A percentile compares a stretch with the other conserved stretches of the same genome.
Conservation (phyloP, 2,113 vertebrate species). For the Anarhynchus alexandrinus region DNA sequence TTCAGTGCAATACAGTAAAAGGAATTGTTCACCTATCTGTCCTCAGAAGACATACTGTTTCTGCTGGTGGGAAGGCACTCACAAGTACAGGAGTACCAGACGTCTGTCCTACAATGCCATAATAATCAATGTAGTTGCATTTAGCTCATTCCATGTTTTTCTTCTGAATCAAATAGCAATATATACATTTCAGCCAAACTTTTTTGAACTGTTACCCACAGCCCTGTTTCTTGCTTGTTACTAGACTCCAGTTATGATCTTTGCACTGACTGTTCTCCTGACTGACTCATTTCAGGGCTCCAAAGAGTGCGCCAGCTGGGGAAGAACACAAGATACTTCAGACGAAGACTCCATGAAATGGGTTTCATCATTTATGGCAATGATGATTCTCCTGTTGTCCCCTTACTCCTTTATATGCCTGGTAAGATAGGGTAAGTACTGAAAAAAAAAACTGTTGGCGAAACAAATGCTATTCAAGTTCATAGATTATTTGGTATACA, state of each 20-base stretch:
- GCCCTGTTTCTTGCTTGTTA: not conserved
- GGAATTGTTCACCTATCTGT: not conserved
- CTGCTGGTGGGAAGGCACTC: not conserved
- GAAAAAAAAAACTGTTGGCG: not conserved
- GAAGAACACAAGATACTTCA: slow-evolving; percentile 89
- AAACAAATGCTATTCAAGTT: not conserved
- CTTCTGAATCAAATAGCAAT: not conserved
- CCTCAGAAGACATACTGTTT: not conserved
- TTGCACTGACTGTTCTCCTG: slow-evolving; percentile 6
- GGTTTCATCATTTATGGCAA: slow-evolving; percentile 94
- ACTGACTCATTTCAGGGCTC: slow-evolving; percentile 74
- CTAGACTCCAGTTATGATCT: not conserved
- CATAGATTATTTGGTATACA: not conserved
- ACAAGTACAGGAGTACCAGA: not conserved
- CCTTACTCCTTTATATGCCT: slow-evolving; percentile 90
- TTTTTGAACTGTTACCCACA: not conserved
- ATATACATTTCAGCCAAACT: not conserved
- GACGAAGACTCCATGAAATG: slow-evolving; percentile 82
- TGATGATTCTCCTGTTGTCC: slow-evolving; percentile 87
- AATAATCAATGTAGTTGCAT: not conserved
- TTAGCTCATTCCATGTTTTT: not conserved
- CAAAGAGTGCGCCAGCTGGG: slow-evolving; percentile 80
- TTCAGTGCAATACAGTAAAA: not conserved
- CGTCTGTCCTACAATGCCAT: fast-evolving
- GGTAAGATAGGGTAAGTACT: slow-evolving; percentile 91